A percentile compares a stretch with the other conserved stretches of the same genome.
These are phyloP conservation scores for Ptilorrhoa leucosticta DNA, from an alignment of 2,113 vertebrate species.

Conservation along the genomic window DNA sequence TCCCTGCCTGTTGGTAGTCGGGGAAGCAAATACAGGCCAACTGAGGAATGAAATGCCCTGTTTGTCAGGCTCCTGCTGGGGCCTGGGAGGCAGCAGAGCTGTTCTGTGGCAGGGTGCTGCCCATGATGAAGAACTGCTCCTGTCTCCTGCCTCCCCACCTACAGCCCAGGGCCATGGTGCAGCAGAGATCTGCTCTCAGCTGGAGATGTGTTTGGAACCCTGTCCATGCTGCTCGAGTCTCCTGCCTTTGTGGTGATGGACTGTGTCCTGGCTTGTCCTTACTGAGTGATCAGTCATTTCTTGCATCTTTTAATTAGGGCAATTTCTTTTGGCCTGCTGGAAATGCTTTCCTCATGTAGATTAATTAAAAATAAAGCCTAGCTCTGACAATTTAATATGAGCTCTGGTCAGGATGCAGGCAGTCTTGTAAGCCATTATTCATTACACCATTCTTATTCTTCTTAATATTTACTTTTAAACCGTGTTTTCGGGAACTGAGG, in stretches of 20 bases:
- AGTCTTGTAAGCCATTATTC: background rate
- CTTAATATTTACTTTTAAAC: background rate
- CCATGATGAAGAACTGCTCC: fast-evolving
- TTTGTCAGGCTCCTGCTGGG: background rate
- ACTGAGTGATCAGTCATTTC: background rate
- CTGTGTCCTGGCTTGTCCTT: background rate
- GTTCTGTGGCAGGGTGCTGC: background rate
- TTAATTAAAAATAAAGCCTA: slow-evolving; percentile 13
- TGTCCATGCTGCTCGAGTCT: background rate
- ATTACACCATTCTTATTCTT: background rate
- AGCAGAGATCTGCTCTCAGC: background rate
- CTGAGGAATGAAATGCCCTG: background rate
- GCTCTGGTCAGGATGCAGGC: background rate
- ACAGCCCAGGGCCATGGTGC: background rate
- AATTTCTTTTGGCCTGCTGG: background rate
- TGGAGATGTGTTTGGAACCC: background rate
- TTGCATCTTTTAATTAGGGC: slow-evolving; percentile 27
- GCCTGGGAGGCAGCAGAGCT: background rate
- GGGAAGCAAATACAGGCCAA: background rate
- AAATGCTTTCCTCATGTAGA: background rate
- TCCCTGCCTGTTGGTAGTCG: background rate
- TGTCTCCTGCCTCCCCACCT: background rate
- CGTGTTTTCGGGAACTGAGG: background rate
- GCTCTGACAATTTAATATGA: background rate
- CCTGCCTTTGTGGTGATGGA: background rate